Evolutionary conservation across 2,888 invertebrate genomes (phyloP), one percentile per base, ranked within the genome.

Genomic region (Noctua janthe): DNA sequence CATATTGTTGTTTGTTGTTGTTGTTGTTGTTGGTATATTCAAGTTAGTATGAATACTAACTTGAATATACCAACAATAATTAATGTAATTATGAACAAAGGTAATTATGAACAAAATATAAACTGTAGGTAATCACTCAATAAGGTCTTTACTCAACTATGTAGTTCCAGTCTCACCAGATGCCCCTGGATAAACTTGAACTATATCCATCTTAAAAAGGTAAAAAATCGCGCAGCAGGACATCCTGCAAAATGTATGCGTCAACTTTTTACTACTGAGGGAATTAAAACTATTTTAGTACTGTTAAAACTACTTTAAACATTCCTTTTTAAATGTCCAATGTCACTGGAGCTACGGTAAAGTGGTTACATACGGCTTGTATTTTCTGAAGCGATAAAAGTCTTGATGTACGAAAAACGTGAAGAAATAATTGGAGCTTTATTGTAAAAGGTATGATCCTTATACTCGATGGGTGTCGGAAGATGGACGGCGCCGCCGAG

Each of bases 261-360:
- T 23, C 13, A 39, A 47, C 8, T 82, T 80, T 81, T 82, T 82
- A 20, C 23, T 54, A 29, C n/a, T 75, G 43, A 43, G 51, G 8
- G 51, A 74, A 69, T 82, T 74, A 59, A 81, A 56, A 81, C 39
- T 56, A 66, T 74, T 56, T 74, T 15, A 29, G 13, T 73, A 35
- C 35, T 15, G 35, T 71, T 70, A 47, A 78, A 43, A 15, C 10
- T 66, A 49, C 7, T 79, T 80, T 64, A 35, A 62, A 20, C 71
- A 64, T 79, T 80, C 51, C 43, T 51, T 59, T 43, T n/a, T 47
- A 67, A 78, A 66, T 77, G 29, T 2, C 56, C 59, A n/a, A 23
- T 56, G 56, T 2, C 3, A 56, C 0, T 56, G 23, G 23, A 56
- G 56, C 56, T 56, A 23, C 56, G 56, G 23, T 56, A 20, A 17